Conservation (phyloP, 2,888 invertebrate species). For the Penaeus monodon region DNA sequence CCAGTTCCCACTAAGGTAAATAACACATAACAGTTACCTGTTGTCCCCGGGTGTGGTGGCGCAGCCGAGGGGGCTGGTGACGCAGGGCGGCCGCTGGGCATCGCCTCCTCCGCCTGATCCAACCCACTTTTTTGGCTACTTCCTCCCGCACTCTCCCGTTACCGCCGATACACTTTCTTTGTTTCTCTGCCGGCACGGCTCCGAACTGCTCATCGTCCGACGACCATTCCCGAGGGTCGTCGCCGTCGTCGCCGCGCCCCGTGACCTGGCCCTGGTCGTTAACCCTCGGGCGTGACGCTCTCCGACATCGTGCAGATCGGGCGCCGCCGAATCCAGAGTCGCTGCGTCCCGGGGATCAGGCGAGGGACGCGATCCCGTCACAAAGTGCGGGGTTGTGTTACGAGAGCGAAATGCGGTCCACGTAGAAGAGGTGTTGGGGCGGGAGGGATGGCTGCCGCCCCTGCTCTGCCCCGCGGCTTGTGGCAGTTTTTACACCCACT, state of each 20-base stretch:
- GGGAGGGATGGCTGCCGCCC: slow-evolving; percentile 5
- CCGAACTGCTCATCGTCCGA: neutral
- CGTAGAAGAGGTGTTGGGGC: neutral
- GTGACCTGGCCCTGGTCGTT: too few relatives aligned
- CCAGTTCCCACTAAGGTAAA: neutral
- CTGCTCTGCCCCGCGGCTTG: slow-evolving; percentile 18
- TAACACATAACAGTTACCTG: neutral
- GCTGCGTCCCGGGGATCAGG: too few relatives aligned
- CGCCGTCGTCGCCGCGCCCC: neutral
- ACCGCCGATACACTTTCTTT: slow-evolving; percentile 46
- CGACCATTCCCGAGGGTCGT: neutral
- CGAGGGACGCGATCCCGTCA: too few relatives aligned
- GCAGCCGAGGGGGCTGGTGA: neutral
- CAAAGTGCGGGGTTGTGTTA: too few relatives aligned
- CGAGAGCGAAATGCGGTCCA: neutral
- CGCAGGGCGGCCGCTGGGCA: slow-evolving; percentile 43
- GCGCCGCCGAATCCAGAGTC: too few relatives aligned
- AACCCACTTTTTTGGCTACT: slow-evolving; percentile 33
- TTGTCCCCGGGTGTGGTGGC: neutral
- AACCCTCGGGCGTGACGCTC: too few relatives aligned
- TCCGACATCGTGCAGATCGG: too few relatives aligned
- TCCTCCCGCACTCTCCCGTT: slow-evolving; percentile 32
- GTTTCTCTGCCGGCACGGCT: slow-evolving; percentile 21
- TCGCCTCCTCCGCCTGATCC: slow-evolving; percentile 28
- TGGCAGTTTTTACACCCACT: slow-evolving; percentile 12